Conservation (phyloP, 2,888 invertebrate genomes). For the Rapana venosa region DNA sequence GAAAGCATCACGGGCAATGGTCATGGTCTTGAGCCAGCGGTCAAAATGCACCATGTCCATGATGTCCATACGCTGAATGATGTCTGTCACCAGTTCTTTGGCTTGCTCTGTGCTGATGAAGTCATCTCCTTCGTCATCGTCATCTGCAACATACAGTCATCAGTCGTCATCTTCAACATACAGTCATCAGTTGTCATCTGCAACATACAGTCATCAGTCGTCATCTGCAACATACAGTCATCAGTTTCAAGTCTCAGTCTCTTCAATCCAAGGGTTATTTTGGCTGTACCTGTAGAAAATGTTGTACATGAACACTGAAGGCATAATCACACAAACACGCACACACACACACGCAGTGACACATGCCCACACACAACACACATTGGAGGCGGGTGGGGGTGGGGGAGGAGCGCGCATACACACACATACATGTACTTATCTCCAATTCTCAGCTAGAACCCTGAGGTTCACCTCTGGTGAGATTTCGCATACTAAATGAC, state of each 20-base stretch:
- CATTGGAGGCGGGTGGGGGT: no score
- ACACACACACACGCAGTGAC: neutral
- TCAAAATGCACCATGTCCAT: slow-evolving; percentile 52
- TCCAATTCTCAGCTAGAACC: no score
- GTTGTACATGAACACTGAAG: no score
- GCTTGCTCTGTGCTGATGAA: slow-evolving; percentile 50
- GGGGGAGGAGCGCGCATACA: no score
- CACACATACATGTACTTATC: no score
- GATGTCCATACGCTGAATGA: slow-evolving; percentile 52
- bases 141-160: neutral
- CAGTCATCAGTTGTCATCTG: slow-evolving; percentile 19
- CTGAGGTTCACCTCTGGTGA: no score
- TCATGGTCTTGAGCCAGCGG: slow-evolving; percentile 55
- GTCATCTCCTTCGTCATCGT: slow-evolving; percentile 35
- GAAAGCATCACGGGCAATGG: slow-evolving; percentile 50
- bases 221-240: no score
- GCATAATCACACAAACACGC: neutral
- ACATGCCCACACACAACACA: neutral
- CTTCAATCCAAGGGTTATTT: no score
- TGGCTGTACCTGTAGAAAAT: no score
- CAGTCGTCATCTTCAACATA: no score
- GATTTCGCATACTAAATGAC: no score
- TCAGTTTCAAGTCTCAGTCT: neutral
- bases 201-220: neutral
- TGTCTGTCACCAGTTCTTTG: slow-evolving; percentile 51